phyloP scores from a whole-genome alignment of 2,888 invertebrate species.

The Dicyrtoma fusca region DNA sequence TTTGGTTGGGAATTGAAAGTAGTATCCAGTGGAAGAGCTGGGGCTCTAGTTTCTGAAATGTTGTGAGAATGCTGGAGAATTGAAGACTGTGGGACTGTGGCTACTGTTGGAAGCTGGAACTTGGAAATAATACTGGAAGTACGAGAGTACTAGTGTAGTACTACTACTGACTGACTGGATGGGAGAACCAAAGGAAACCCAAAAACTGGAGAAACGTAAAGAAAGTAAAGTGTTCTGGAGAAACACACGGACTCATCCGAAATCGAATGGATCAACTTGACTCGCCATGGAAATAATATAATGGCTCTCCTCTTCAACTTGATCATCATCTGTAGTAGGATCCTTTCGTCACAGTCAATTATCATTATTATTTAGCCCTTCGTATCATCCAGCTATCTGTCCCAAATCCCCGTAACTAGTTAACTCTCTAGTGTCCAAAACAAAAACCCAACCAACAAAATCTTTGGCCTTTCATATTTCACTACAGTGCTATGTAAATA shows the following conservation, averaged over 20 bases:
- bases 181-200: neutral
- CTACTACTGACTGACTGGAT: neutral
- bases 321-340: constrained; percentile 15
- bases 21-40: no score
- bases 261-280: constrained; percentile 27
- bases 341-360: constrained; percentile 4
- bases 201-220: neutral
- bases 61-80: no score
- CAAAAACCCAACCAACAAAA: neutral
- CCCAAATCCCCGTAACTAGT: no score
- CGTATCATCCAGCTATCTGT: neutral
- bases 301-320: constrained; percentile 26
- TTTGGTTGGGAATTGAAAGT: no score
- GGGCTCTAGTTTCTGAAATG: no score
- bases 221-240: neutral
- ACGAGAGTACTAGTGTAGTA: no score
- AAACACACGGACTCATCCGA: constrained; percentile 25
- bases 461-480: neutral
- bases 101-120: no score
- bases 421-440: no score
- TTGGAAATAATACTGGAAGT: no score
- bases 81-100: no score
- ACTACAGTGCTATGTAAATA: neutral
- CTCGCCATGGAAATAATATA: constrained; percentile 28
- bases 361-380: constrained; percentile 19